These are phyloP conservation scores for Hydractinia symbiolongicarpus DNA, from an alignment of 30 jellyfish, hydroid and myxozoan genomes.

Conservation along the genomic window DNA sequence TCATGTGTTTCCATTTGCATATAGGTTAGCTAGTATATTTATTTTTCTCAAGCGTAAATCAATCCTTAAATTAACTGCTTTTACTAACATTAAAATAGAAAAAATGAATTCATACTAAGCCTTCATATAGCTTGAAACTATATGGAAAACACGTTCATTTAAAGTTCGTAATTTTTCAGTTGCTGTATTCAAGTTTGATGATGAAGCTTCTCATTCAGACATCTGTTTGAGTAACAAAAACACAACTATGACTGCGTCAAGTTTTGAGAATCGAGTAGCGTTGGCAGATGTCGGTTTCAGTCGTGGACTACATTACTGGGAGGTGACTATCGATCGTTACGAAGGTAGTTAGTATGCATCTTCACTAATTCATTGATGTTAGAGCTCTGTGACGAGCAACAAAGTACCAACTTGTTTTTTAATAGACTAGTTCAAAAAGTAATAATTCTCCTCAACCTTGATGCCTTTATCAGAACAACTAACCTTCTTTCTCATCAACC, in stretches of 20 bases:
- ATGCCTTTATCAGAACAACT: too few species aligned
- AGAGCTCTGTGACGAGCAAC: neutral
- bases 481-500: too few species aligned
- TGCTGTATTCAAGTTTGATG: constrained; percentile 75
- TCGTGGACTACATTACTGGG: constrained; percentile 95
- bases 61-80: too few species aligned
- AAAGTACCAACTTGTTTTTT: neutral
- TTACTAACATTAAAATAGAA: too few species aligned
- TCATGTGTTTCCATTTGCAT: neutral
- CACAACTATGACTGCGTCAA: constrained; percentile 60
- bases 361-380: too few species aligned
- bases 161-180: constrained; percentile 33
- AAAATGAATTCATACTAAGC: too few species aligned
- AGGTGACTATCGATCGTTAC: constrained; percentile 43
- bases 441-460: neutral
- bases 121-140: neutral
- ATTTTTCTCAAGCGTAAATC: too few species aligned
- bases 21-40: too few species aligned
- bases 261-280: constrained; percentile 85
- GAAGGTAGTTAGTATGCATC: constrained; percentile 22
- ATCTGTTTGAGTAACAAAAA: constrained; percentile 43
- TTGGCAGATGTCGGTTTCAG: constrained; percentile 90
- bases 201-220: constrained; percentile 72
- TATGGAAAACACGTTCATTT: neutral
- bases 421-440: neutral